A percentile compares a stretch with the other conserved stretches of the same genome.
Conservation (phyloP, 2,888 invertebrate genomes). For the Caenorhabditis doughertyi region DNA sequence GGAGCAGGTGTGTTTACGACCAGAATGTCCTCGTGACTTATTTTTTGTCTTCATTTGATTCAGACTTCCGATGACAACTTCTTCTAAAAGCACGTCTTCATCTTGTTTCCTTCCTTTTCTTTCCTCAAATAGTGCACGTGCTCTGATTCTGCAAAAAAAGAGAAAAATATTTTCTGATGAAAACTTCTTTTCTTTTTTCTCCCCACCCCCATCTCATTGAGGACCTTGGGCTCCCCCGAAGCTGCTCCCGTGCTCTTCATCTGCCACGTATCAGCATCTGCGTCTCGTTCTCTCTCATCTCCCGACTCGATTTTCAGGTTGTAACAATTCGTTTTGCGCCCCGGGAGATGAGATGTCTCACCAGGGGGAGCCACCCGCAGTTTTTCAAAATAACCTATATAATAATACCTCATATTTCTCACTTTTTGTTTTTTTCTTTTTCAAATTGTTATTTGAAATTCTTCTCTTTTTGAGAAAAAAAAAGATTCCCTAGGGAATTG, state of each 20-base stretch:
- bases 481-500: background rate
- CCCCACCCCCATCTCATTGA: constrained; percentile 26
- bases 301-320: constrained; percentile 40
- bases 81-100: constrained; percentile 9
- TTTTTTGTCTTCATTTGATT: background rate
- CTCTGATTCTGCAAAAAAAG: background rate
- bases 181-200: constrained; percentile 13
- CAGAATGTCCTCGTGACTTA: constrained; percentile 18
- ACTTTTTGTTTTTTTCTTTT: background rate
- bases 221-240: constrained; percentile 22
- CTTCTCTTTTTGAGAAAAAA: background rate
- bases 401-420: constrained; percentile 3
- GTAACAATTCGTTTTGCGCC: constrained; percentile 52
- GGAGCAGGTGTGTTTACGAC: constrained; percentile 50
- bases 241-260: constrained; percentile 45
- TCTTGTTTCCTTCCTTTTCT: background rate
- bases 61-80: background rate
- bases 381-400: constrained; percentile 62
- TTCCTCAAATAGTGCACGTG: constrained; percentile 32
- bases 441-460: background rate
- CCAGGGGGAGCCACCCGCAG: constrained; percentile 39
- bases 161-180: constrained; percentile 12
- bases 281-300: background rate
- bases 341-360: constrained; percentile 23
- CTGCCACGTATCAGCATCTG: background rate